Evolutionary conservation across 2,888 invertebrate species (phyloP), one percentile per base, ranked within the genome.

Genomic region (Eristalis intricaria): DNA sequence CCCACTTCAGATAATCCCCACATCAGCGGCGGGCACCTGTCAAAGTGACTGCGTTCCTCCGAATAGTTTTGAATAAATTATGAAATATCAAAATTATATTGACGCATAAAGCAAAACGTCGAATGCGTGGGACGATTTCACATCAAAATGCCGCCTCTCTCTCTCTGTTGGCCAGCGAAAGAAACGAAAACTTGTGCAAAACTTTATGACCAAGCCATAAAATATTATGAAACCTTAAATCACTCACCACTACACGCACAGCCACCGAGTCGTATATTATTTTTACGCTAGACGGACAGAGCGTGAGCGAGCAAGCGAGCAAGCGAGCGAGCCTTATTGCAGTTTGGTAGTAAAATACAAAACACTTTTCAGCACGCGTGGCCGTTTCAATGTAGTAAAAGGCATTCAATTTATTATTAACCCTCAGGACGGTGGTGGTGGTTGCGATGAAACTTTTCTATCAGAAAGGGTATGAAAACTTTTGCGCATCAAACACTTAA

Each of bases 201-300:
- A 50, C 50, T 50, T 50, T 50, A 50, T 19, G 50, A 19, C 8
- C 8, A 19, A 50, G 19, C 19, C 19, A 19, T 50, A 50, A 50
- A 50, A 50, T 50, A 50, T 50, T 50, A 50, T 50, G 50, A 50
- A 50, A n/a, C 50, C 50, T 50, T 50, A 50, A 50, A 50, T 50
- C 50, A 50, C 50, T 50, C 50, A 19, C 50, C 50, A 50, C 50
- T 19, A 50, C 50, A n/a, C 50, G 8, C 7, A 50, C 50, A 19
- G 5, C 1, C n/a, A n/a, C n/a, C 5, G 5, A 50, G 50, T n/a
- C 50, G 50, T 19, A n/a, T 4, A n/a, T 8, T 1, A 19, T 4
- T 19, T 10, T 19, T 19, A 19, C n/a, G 43, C 43, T n/a, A 7
- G 2, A 4, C 50, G 50, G 50, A 50, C 50, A 3, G 43, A 40